Base-by-base conservation (phyloP, 2,797 vertebrate genomes). In the Hippocampus kuda region DNA sequence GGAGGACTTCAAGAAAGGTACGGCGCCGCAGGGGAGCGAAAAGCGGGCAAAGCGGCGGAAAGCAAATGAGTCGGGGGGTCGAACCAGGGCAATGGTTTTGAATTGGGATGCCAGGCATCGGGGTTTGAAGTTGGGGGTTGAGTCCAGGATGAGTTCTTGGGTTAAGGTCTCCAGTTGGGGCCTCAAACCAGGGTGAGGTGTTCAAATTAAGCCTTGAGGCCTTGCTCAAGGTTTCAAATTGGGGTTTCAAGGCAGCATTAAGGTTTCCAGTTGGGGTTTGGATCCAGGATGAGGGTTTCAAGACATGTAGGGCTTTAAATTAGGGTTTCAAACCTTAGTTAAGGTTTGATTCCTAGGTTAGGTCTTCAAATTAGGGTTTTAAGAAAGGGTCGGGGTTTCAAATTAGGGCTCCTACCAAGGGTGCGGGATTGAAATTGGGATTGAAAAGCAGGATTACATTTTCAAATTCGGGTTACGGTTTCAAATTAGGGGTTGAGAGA, bases 1-100 rank as follows among this genome's bases (percentile, higher is more conserved):
- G 60, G 94, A 99, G 85, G 96, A 98, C 88, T 98, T 98, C 87
- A 98, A 99, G 88, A 98, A 98, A 93, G 96, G 96, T 98, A 88
- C 92, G 92, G 9, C 2, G 51, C 67, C 4, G 30, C 30, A 34
- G 30, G 34, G 34, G 34, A 6, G 34, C 5, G 34, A 34, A 34
- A 7, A 34, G 34, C 34, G 34, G 30, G 30, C 30, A 5, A 34
- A 34, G 30, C 30, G 30, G 30, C 30, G 30, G 34, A 1, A 6
- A 5, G 34, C 34, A 34, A 34, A 34, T 34, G 34, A 34, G 34
- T 44, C 4, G 42, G 34, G 34, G 34, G 12, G 27, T 59, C 57
- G 16, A 59, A 59, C 57, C 26, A 1, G 10, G 26, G 15, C 15
- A 2, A 44, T 44, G 42, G 42, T 12, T 44, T 44, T 3, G 12